A percentile compares a stretch with the other conserved stretches of the same genome.
phyloP scores from a whole-genome alignment of 2,888 invertebrate species.

The Tipula lateralis region DNA sequence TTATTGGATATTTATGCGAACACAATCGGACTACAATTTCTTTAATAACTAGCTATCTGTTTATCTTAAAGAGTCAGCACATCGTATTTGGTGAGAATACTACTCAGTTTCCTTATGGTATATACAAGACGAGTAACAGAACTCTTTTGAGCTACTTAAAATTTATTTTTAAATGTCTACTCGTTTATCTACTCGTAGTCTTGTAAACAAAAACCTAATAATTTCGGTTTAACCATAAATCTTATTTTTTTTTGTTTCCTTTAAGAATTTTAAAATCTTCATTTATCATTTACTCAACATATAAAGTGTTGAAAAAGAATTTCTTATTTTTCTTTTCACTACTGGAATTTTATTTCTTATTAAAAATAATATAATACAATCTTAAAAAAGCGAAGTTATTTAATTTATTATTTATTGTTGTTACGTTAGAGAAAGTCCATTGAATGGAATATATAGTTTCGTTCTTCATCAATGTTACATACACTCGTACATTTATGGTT shows the following conservation, averaged over 20 bases:
- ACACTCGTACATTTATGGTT: neutral
- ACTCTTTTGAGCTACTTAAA: neutral
- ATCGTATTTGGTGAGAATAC: neutral
- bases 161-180: neutral
- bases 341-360: neutral
- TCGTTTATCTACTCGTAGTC: too few relatives aligned
- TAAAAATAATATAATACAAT: neutral
- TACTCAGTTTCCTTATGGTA: neutral
- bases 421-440: neutral
- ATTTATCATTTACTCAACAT: neutral
- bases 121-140: neutral
- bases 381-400: neutral
- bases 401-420: constrained; percentile 2
- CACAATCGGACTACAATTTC: neutral
- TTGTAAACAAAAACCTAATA: neutral
- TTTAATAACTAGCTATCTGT: neutral
- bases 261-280: neutral
- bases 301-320: neutral
- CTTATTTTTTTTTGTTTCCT: neutral
- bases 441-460: neutral
- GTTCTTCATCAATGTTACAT: neutral
- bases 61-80: neutral
- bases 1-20: neutral
- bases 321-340: neutral
- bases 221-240: neutral